These are phyloP conservation scores for Sphaeramia orbicularis DNA, from an alignment of 2,797 vertebrate species.

Conservation along the genomic window DNA sequence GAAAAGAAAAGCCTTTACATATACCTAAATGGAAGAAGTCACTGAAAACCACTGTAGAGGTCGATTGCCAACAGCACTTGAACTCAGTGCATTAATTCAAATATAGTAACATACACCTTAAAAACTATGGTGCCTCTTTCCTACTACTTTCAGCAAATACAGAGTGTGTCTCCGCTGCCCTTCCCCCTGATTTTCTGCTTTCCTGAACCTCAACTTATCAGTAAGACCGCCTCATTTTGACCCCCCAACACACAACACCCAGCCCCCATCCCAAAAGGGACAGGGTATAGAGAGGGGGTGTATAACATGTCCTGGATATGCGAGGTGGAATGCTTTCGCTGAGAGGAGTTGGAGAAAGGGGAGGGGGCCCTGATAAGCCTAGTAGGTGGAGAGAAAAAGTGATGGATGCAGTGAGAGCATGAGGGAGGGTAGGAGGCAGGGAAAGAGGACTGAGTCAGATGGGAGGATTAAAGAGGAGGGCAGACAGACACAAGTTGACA, in stretches of 20 bases:
- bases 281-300: slow-evolving; percentile 38
- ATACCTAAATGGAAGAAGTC: no score
- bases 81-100: no score
- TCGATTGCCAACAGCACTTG: no score
- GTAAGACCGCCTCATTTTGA: slow-evolving; percentile 46
- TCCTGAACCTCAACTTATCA: slow-evolving; percentile 77
- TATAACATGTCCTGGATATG: slow-evolving; percentile 61
- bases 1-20: no score
- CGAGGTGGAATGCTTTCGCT: slow-evolving; percentile 68
- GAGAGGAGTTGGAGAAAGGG: slow-evolving; percentile 61
- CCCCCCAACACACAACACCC: slow-evolving; percentile 63
- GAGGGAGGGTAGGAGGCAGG: slow-evolving; percentile 48
- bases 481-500: slow-evolving; percentile 52
- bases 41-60: no score
- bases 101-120: no score
- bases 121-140: not conserved
- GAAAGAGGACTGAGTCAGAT: slow-evolving; percentile 40
- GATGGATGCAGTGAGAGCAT: slow-evolving; percentile 56
- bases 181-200: slow-evolving; percentile 51
- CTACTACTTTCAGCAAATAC: slow-evolving; percentile 48
- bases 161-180: slow-evolving; percentile 27
- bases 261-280: slow-evolving; percentile 56
- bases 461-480: slow-evolving; percentile 41
- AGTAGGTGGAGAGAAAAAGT: slow-evolving; percentile 70
- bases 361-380: slow-evolving; percentile 65